These are phyloP conservation scores for Geococcyx californianus DNA, from an alignment of 2,113 vertebrate genomes.

Conservation along the genomic window DNA sequence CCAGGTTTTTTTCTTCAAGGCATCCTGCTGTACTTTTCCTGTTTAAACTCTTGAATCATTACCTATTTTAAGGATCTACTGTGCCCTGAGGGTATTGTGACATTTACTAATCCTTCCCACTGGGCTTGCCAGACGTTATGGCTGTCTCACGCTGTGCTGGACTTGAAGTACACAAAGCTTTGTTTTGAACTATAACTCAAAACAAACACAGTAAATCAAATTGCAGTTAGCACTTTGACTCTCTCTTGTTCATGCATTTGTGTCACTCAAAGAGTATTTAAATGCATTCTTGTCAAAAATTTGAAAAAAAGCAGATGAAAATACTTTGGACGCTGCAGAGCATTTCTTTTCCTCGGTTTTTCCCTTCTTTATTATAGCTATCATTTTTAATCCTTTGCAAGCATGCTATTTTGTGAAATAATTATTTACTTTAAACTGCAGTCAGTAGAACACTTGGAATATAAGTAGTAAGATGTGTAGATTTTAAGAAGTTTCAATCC, in stretches of 20 bases:
- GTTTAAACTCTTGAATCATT: slow-evolving; percentile 50
- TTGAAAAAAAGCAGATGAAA: background rate
- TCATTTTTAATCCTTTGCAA: background rate
- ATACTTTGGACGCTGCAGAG: background rate
- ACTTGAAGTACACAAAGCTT: slow-evolving; percentile 20
- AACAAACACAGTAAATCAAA: slow-evolving; percentile 17
- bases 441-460: background rate
- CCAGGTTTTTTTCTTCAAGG: slow-evolving; percentile 12
- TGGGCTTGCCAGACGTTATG: slow-evolving; percentile 46
- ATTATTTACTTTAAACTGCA: background rate
- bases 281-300: background rate
- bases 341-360: background rate
- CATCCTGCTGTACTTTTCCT: slow-evolving; percentile 29
- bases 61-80: slow-evolving; percentile 55
- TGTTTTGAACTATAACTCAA: background rate
- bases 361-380: background rate
- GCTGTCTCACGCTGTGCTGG: slow-evolving; percentile 32
- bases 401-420: background rate
- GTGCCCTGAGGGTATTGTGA: slow-evolving; percentile 58
- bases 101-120: slow-evolving; percentile 68
- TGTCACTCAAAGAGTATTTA: background rate
- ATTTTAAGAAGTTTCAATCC: background rate
- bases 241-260: background rate
- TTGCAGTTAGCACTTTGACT: background rate
- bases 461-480: background rate